Evolutionary conservation across 2,888 invertebrate species (phyloP), one percentile per base, ranked within the genome.

Genomic region (Ochropleura plecta): DNA sequence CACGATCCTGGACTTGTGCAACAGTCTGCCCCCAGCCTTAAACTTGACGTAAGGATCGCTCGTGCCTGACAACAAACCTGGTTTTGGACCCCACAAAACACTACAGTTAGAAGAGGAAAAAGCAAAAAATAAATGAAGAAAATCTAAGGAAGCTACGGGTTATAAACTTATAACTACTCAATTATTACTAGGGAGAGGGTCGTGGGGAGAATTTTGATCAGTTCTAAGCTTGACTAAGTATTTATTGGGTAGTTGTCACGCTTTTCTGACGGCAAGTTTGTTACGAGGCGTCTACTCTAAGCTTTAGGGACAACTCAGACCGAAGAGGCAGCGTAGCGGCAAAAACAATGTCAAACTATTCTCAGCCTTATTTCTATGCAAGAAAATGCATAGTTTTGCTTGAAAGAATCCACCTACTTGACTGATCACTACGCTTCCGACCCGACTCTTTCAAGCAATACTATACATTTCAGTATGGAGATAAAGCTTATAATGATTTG

Each of bases 1-100:
- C 78, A 99, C 98, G 73, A 98, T 99, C 92, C 98, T 98, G 87
- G 99, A 99, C 96, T 99, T 99, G 96, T 99, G 98, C 86, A 99
- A 97, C 86, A 99, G 96, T 81, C 98, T 97, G 53, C 98, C 98
- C 16, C 98, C 98, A 82, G 98, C 97, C 95, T 99, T 99, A 96
- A 99, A 99, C 97, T 99, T 99, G 73, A 99, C 99, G 96, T 99
- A 99, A 42, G 99, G 99, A 96, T 99, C 99, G 94, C 99, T 99
- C 80, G 99, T 98, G 88, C 99, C 99, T 99, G 96, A 93, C 94
- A 97, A 95, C 93, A 96, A 93, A 90, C 95, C 95, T 96, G 95
- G 92, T 93, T 94, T 95, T 95, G 94, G 95, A 92, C 88, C 94
- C 95, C 94, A 93, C 93, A 93, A 94, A 93, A 90, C 88, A 84